Base-by-base conservation (phyloP, 2,113 vertebrate species). In the Pseudorectes ferrugineus region DNA sequence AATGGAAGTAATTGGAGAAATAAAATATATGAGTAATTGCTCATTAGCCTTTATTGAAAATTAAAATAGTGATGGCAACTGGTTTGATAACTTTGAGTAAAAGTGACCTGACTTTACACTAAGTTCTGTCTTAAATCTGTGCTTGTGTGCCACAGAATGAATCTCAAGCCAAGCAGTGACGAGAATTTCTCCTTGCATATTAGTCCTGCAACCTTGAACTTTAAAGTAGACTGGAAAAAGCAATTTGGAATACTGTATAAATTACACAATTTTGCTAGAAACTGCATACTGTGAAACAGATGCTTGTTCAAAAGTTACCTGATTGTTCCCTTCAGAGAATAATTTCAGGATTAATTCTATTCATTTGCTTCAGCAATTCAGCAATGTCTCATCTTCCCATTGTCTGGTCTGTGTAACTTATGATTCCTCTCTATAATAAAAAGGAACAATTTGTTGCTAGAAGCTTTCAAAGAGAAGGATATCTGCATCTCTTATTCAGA, bases 291-390 rank as follows among this genome's bases (percentile, higher is more conserved):
- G 13, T 78, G 79, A 68, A 74, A 48, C 43, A 62, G 62, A 62
- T 28, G 19, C 12, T 77, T 95, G 42, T 77, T 93, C 25, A 66
- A 89, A 85, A 43, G 33, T 61, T 86, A 66, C 20, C 24, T 91
- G 83, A 76, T 86, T 77, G 22, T 79, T 91, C 59, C 58, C 35
- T 88, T 83, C 45, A 79, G 61, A 91, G 31, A 29, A 43, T 66
- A 92, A 82, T 92, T 97, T 85, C 52, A 82, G 81, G 31, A 94
- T 94, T 83, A 92, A 96, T 89, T 95, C 48, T 40, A 57, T 92
- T 93, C 35, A 42, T 89, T 91, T 93, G 36, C 42, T 71, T 89
- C 36, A 66, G 46, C 45, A 80, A 70, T 76, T 94, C 72, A 83
- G 28, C 35, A 40, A 9, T 31, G 61, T 90, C 62, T 92, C 66